Base-by-base conservation (phyloP, 2,888 invertebrate genomes). In the Parasteatoda lunata region DNA sequence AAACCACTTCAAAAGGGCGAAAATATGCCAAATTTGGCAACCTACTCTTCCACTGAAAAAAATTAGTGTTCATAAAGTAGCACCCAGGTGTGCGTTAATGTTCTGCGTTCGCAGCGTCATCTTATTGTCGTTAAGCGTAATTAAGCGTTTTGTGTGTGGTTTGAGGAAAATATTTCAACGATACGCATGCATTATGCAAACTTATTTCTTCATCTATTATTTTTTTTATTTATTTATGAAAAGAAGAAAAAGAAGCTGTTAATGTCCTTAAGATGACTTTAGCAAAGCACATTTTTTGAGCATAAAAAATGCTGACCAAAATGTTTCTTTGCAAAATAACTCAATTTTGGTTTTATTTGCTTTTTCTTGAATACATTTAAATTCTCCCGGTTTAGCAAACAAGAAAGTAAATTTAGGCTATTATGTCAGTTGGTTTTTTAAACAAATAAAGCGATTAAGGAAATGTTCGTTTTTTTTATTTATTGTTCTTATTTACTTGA, bases 71-170 rank as follows among this genome's bases (percentile, higher is more conserved):
- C 70, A 80, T 85, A 85, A 85, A 79, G 79, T 80, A 65, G 64
- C 76, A 64, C 76, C 76, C 85, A 85, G 85, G 85, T 85, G 76
- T 65, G 76, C 76, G 68, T 78, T 84, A 84, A 84, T 84, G 84
- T 75, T 75, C 77, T 73, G 49, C 49, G 47, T 47, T 51, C 66
- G 30, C 65, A 83, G 72, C 78, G 70, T 76, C 85, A 85, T 85
- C 85, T 49, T 79, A 85, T 85, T 85, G 79, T 85, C 85, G 85
- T 85, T 85, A 85, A 30, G 70, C 69, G 73, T 85, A 85, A 85
- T 85, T 85, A 85, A 85, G 85, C 79, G 66, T 66, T 75, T 49
- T 59, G 8, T 68, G 64, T 49, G 76, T 15, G 64, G 82, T 49
- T 70, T 54, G 64, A 65, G 70, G 64, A 71, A 70, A 65, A 75